Conservation (phyloP, 2,113 vertebrate species). For the Rana temporaria region DNA sequence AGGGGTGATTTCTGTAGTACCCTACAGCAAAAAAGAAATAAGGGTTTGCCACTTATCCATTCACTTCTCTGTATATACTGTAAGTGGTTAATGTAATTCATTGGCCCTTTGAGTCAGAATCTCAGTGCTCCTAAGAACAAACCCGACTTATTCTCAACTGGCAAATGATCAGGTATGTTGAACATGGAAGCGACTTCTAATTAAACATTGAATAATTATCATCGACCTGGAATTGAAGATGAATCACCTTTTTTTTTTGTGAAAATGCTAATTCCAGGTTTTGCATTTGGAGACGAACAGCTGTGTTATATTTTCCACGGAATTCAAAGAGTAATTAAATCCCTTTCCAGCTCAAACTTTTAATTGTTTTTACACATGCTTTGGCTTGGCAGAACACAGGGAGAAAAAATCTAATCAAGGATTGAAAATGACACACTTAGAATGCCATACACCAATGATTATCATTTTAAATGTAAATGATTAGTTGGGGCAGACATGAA, state of each 20-base stretch:
- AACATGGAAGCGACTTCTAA: constrained; percentile 30
- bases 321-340: constrained; percentile 54
- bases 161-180: constrained; percentile 24
- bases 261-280: constrained; percentile 47
- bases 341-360: constrained; percentile 51
- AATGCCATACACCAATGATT: constrained; percentile 49
- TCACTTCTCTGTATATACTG: too few relatives aligned
- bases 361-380: constrained; percentile 57
- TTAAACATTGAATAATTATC: constrained; percentile 51
- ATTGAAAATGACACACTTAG: constrained; percentile 28
- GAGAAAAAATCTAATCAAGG: constrained; percentile 50
- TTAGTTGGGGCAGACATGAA: constrained; percentile 20
- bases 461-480: constrained; percentile 55
- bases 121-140: neutral
- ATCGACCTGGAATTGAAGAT: constrained; percentile 44
- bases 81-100: too few relatives aligned
- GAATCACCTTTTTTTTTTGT: constrained; percentile 30
- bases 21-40: too few relatives aligned
- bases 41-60: too few relatives aligned
- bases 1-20: too few relatives aligned
- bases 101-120: neutral
- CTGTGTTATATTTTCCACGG: constrained; percentile 48
- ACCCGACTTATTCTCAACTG: neutral
- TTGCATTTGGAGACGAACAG: constrained; percentile 48
- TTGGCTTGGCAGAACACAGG: constrained; percentile 48